A percentile compares a stretch with the other conserved stretches of the same genome.
These are phyloP conservation scores for Chromoteleia sp. DNA, from an alignment of 2,888 invertebrate genomes.

Conservation along the genomic window DNA sequence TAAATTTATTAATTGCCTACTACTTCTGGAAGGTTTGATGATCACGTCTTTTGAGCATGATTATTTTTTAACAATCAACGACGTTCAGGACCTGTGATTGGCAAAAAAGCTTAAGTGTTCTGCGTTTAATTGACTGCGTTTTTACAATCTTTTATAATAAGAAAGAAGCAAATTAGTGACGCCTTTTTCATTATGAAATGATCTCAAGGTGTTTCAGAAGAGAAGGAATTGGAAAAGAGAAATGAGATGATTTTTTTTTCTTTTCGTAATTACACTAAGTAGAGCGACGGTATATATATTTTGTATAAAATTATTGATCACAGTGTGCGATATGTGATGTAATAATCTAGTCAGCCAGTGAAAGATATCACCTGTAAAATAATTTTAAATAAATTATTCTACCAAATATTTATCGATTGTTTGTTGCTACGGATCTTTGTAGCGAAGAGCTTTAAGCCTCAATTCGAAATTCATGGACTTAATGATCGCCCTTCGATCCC, in stretches of 20 bases:
- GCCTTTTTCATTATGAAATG: not conserved
- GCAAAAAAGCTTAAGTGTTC: constrained; percentile 10
- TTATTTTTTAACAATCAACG: constrained; percentile 25
- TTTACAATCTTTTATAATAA: constrained; percentile 1
- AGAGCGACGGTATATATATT: constrained; percentile 38
- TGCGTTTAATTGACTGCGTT: constrained; percentile 15
- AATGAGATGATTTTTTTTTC: constrained; percentile 10
- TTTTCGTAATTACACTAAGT: not conserved
- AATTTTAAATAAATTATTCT: constrained; percentile 65
- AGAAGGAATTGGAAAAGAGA: not conserved
- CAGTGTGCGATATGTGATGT: constrained; percentile 57
- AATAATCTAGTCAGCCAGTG: constrained; percentile 60
- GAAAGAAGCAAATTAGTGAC: constrained; percentile 14
- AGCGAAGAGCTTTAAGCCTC: constrained; percentile 70
- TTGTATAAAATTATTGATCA: constrained; percentile 53
- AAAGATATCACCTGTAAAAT: constrained; percentile 47
- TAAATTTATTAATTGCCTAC: too few relatives aligned
- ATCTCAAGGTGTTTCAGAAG: constrained; percentile 18
- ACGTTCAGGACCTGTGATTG: constrained; percentile 4
- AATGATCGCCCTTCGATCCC: constrained; percentile 37
- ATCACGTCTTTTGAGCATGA: constrained; percentile 32
- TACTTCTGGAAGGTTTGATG: constrained; percentile 8
- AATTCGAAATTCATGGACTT: constrained; percentile 35
- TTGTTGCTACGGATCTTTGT: constrained; percentile 59
- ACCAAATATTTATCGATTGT: constrained; percentile 30